These are phyloP conservation scores for Petaurus breviceps DNA, from an alignment of 2,113 vertebrate species.

Conservation along the genomic window DNA sequence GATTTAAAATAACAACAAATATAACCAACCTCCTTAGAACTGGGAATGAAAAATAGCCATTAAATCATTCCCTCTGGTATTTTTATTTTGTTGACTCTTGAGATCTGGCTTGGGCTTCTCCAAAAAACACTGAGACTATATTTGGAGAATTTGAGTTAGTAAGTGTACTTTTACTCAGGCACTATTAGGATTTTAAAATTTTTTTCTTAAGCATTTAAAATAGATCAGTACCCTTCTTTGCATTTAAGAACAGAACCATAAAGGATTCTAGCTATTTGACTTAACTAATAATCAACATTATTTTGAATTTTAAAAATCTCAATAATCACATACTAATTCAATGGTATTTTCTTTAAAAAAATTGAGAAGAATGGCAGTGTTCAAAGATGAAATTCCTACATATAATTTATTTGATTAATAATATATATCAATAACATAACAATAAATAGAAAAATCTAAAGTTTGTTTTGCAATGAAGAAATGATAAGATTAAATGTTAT, in stretches of 20 bases:
- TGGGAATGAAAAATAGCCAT: constrained; percentile 80
- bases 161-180: constrained; percentile 76
- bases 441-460: background rate
- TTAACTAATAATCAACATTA: constrained; percentile 60
- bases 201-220: constrained; percentile 80
- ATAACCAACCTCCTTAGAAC: constrained; percentile 77
- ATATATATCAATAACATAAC: constrained; percentile 16
- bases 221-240: constrained; percentile 71
- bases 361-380: constrained; percentile 28
- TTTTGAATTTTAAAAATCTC: constrained; percentile 21
- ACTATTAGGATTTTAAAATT: constrained; percentile 68
- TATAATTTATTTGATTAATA: background rate
- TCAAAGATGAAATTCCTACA: constrained; percentile 47
- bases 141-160: constrained; percentile 82
- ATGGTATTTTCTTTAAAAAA: constrained; percentile 5
- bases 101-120: constrained; percentile 77
- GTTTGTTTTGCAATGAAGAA: constrained; percentile 16
- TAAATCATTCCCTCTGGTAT: constrained; percentile 82
- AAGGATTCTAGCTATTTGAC: constrained; percentile 70
- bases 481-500: background rate
- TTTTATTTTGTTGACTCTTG: constrained; percentile 84
- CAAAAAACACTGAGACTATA: constrained; percentile 71
- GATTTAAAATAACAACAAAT: constrained; percentile 54
- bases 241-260: constrained; percentile 79
- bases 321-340: background rate